Evolutionary conservation across 2,113 vertebrate genomes (phyloP).

Genomic region (Maccullochella peelii): DNA sequence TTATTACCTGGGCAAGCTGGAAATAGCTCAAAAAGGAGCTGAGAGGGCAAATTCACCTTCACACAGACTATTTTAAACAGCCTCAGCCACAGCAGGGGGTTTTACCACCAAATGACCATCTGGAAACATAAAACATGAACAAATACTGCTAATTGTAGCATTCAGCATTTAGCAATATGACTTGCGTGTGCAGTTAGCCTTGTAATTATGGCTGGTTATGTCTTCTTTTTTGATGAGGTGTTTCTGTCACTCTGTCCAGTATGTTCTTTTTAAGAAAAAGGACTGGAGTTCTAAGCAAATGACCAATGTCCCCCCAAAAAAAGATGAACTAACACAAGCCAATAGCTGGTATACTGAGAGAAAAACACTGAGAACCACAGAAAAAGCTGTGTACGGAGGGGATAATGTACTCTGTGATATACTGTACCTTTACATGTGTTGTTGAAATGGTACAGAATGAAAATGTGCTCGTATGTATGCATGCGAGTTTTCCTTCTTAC

Average conservation of each 20-base stretch:
- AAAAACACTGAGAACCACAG: background rate
- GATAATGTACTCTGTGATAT: background rate
- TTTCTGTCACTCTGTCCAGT: background rate
- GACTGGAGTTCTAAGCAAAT: background rate
- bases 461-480: background rate
- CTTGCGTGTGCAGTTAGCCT: background rate
- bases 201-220: background rate
- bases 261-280: background rate
- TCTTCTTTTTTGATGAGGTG: background rate
- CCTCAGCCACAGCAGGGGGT: slow-evolving; percentile 16
- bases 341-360: background rate
- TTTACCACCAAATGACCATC: slow-evolving; percentile 32
- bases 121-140: background rate
- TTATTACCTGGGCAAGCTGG: slow-evolving; percentile 11
- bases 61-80: slow-evolving; percentile 12
- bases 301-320: background rate
- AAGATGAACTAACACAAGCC: background rate
- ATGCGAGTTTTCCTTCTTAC: slow-evolving; percentile 80
- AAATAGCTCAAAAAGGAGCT: slow-evolving; percentile 46
- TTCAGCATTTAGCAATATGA: background rate
- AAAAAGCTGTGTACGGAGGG: background rate
- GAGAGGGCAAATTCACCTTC: slow-evolving; percentile 20
- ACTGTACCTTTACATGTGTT: background rate
- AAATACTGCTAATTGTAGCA: background rate
- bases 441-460: background rate